A percentile compares a stretch with the other conserved stretches of the same genome.
Evolutionary conservation across 37 sponge, comb jelly and placozoan genomes (phyloP).

Genomic region (Tethya wilhelma): DNA sequence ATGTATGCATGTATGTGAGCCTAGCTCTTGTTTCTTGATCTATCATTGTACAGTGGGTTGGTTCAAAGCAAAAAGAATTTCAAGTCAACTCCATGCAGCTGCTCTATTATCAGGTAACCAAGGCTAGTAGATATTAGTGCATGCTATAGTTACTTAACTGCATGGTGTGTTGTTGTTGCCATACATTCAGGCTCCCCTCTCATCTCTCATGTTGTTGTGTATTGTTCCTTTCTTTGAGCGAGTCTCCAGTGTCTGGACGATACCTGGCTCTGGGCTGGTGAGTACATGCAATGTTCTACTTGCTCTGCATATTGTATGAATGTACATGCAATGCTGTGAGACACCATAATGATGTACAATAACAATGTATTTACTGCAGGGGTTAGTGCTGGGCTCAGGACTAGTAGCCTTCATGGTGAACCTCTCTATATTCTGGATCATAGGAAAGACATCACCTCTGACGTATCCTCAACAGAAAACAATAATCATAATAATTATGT

Average conservation of each 20-base stretch:
- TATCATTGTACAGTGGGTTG: conserved; percentile 55
- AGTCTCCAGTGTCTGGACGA: conserved; percentile 15
- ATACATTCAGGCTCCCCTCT: conserved; percentile 66
- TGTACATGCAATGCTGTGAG: no score
- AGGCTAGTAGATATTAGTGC: neutral
- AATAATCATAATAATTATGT: neutral
- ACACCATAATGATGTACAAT: no score
- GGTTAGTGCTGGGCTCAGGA: conserved; percentile 55
- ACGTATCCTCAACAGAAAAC: conserved; percentile 57
- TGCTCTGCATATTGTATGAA: neutral
- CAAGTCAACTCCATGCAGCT: conserved; percentile 89
- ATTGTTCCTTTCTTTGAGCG: conserved; percentile 81
- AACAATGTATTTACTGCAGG: conserved; percentile 17
- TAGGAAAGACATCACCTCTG: conserved; percentile 85
- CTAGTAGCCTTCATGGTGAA: conserved; percentile 76
- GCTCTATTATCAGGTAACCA: conserved; percentile 80
- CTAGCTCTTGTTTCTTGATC: no score
- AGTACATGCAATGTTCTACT: no score
- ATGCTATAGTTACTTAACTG: neutral
- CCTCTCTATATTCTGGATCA: conserved; percentile 82
- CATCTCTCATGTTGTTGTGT: conserved; percentile 57
- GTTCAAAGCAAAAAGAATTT: conserved; percentile 72
- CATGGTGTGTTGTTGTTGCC: neutral
- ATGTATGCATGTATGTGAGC: no score
- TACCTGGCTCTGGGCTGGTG: conserved; percentile 18